A percentile compares a stretch with the other conserved stretches of the same genome.
Evolutionary conservation across 2,888 invertebrate species (phyloP).

Genomic region (Argyresthia albistria): DNA sequence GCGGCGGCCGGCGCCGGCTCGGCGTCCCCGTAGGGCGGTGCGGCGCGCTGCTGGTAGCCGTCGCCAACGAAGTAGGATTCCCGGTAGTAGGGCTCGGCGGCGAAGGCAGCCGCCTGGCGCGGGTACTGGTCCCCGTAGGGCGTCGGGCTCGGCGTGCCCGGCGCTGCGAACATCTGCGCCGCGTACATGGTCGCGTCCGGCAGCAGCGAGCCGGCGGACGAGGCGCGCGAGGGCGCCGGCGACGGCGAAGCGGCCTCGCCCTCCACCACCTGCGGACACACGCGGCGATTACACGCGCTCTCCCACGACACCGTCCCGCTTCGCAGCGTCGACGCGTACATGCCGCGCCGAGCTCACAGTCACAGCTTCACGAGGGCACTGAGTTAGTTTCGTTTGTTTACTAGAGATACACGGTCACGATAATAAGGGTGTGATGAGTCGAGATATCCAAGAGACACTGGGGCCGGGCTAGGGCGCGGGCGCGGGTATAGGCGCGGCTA

Average conservation of each 20-base stretch:
- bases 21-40: slow-evolving; percentile 69
- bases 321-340: slow-evolving; percentile 75
- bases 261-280: slow-evolving; percentile 73
- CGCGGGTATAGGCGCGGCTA: slow-evolving; percentile 60
- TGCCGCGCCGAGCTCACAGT: slow-evolving; percentile 62
- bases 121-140: slow-evolving; percentile 69
- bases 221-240: slow-evolving; percentile 76
- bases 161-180: slow-evolving; percentile 79
- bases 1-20: slow-evolving; percentile 74
- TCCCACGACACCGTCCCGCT: slow-evolving; percentile 68
- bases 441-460: slow-evolving; percentile 58
- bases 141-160: slow-evolving; percentile 78
- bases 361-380: slow-evolving; percentile 63
- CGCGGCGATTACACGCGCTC: slow-evolving; percentile 77
- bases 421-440: slow-evolving; percentile 32
- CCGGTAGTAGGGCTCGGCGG: slow-evolving; percentile 84
- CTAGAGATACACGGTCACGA: slow-evolving; percentile 39
- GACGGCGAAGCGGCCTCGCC: slow-evolving; percentile 75
- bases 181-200: slow-evolving; percentile 78
- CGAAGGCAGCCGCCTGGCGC: slow-evolving; percentile 72
- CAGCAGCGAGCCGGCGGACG: slow-evolving; percentile 69
- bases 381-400: slow-evolving; percentile 29
- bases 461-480: slow-evolving; percentile 72
- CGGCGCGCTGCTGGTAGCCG: slow-evolving; percentile 73
- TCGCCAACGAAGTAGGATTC: slow-evolving; percentile 80